Conservation (phyloP, 1,140 invertebrate species). For the Cardiocondyla obscurior region DNA sequence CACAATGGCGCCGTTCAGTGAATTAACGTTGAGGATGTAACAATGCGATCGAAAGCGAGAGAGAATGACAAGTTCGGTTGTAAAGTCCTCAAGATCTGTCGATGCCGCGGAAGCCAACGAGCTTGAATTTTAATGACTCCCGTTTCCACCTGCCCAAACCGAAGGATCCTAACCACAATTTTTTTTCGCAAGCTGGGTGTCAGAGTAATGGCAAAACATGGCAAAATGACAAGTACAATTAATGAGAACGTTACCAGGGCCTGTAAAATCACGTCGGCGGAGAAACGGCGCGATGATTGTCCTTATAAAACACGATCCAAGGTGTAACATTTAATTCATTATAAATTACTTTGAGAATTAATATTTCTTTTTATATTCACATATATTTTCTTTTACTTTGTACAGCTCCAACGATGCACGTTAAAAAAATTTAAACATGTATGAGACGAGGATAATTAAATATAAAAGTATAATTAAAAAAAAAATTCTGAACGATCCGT, state of each 20-base stretch:
- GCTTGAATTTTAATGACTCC: background rate
- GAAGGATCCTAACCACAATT: background rate
- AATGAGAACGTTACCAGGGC: background rate
- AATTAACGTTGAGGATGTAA: background rate
- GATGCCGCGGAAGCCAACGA: background rate
- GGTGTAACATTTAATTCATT: background rate
- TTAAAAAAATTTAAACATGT: no score
- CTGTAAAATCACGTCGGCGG: background rate
- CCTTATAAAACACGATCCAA: background rate
- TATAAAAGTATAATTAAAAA: no score
- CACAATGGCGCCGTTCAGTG: background rate
- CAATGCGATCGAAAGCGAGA: background rate
- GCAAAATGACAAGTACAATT: slow-evolving; percentile 18
- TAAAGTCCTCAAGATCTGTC: background rate
- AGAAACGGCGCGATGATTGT: background rate
- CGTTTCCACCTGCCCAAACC: no score
- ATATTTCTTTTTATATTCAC: no score
- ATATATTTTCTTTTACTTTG: background rate
- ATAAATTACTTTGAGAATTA: no score
- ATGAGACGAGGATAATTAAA: background rate
- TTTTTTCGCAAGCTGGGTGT: background rate
- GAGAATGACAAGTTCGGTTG: background rate
- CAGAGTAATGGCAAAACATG: background rate
- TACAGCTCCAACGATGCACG: no score
- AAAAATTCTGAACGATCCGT: no score